phyloP scores from a whole-genome alignment of 2,797 vertebrate species.

The Tapera naevia region DNA sequence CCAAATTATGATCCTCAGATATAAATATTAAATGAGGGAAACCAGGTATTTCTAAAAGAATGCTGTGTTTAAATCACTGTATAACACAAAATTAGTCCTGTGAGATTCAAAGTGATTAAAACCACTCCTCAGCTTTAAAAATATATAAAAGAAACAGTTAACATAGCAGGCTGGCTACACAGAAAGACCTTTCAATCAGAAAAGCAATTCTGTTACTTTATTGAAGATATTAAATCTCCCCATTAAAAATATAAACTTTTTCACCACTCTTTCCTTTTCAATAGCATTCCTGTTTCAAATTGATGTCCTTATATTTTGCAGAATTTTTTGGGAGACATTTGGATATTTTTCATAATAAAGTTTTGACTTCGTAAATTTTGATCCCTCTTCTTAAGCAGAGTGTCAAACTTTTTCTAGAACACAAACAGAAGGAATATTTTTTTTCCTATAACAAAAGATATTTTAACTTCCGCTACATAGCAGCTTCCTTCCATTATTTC shows the following conservation, averaged over 20 bases:
- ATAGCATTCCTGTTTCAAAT: background rate
- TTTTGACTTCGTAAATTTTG: background rate
- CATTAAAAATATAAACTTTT: background rate
- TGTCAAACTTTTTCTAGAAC: background rate
- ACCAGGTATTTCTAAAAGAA: background rate
- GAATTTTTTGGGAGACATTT: background rate
- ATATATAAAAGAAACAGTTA: background rate
- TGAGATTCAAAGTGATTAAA: background rate
- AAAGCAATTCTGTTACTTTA: background rate
- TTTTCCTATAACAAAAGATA: background rate
- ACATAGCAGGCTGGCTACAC: background rate
- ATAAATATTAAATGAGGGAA: conserved; percentile 26
- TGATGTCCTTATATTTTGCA: background rate
- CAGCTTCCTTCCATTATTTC: background rate
- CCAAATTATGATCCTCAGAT: background rate
- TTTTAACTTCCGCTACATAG: background rate
- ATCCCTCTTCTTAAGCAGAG: background rate
- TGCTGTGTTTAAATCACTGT: background rate
- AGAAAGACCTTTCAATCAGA: background rate
- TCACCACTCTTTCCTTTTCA: background rate
- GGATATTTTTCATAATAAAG: background rate
- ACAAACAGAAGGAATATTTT: rapidly evolving
- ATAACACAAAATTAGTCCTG: background rate
- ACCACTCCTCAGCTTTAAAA: background rate
- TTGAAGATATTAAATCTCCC: background rate